A percentile compares a stretch with the other conserved stretches of the same genome.
phyloP scores from a whole-genome alignment of 2,888 invertebrate species.

The Diploptera punctata region DNA sequence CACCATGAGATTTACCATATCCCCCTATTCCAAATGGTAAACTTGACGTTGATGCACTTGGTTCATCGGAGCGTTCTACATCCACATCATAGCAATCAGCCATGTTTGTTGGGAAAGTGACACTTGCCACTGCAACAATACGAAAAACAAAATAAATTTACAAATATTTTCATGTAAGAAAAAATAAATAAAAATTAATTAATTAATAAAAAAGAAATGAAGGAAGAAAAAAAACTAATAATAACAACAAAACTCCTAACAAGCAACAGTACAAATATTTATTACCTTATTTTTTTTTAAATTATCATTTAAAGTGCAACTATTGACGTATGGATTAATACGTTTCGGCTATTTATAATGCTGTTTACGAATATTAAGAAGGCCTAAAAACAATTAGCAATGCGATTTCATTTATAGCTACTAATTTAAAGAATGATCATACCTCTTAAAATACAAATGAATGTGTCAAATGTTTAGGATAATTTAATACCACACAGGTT shows the following conservation, averaged over 20 bases:
- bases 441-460: too few species aligned
- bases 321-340: not conserved
- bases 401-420: too few species aligned
- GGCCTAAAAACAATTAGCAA: too few species aligned
- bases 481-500: not conserved
- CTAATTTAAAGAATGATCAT: too few species aligned
- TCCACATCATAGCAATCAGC: slow-evolving; percentile 43
- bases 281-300: not conserved
- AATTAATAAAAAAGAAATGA: not conserved
- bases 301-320: too few species aligned
- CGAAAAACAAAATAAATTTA: too few species aligned
- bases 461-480: too few species aligned
- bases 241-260: not conserved
- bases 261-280: not conserved
- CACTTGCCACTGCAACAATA: slow-evolving; percentile 36
- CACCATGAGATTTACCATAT: slow-evolving; percentile 41
- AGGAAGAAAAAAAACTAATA: not conserved
- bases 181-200: not conserved
- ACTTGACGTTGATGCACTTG: slow-evolving; percentile 42
- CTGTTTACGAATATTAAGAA: too few species aligned
- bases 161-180: not conserved
- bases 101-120: slow-evolving; percentile 42
- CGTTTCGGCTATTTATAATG: not conserved
- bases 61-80: slow-evolving; percentile 42
- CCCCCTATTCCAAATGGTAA: slow-evolving; percentile 43